Evolutionary conservation across 2,113 vertebrate genomes (phyloP).

Genomic region (Edolisoma coerulescens): DNA sequence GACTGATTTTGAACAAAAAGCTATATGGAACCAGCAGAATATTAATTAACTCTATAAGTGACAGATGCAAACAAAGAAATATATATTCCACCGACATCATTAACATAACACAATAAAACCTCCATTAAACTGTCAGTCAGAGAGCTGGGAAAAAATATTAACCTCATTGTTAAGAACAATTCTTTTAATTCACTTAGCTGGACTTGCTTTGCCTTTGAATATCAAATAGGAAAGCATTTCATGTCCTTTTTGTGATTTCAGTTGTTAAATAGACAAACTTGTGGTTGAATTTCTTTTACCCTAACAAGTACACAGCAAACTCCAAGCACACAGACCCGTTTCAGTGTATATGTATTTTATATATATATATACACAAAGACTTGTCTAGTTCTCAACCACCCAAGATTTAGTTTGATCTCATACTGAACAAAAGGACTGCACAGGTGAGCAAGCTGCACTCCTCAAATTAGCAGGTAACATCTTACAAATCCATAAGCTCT

Average conservation of each 20-base stretch:
- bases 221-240: background rate
- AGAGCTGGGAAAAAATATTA: background rate
- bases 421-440: background rate
- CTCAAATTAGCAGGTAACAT: background rate
- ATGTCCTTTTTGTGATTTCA: background rate
- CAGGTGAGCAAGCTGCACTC: background rate
- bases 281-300: background rate
- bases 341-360: background rate
- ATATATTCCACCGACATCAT: background rate
- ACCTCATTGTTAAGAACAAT: background rate
- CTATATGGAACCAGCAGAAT: background rate
- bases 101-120: conserved; percentile 10
- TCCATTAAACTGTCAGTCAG: conserved; percentile 1
- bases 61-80: conserved; percentile 28
- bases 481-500: background rate
- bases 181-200: background rate
- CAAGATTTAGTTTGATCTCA: background rate
- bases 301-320: background rate
- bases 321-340: background rate
- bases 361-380: accelerated
- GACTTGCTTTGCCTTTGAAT: background rate
- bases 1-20: background rate
- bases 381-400: background rate
- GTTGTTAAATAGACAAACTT: background rate
- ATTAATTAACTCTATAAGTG: background rate